Percentiles rank a stretch among this genome's conserved stretches.
phyloP scores from a whole-genome alignment of 64 coral and sea anemone genomes.

The Actinia tenebrosa region DNA sequence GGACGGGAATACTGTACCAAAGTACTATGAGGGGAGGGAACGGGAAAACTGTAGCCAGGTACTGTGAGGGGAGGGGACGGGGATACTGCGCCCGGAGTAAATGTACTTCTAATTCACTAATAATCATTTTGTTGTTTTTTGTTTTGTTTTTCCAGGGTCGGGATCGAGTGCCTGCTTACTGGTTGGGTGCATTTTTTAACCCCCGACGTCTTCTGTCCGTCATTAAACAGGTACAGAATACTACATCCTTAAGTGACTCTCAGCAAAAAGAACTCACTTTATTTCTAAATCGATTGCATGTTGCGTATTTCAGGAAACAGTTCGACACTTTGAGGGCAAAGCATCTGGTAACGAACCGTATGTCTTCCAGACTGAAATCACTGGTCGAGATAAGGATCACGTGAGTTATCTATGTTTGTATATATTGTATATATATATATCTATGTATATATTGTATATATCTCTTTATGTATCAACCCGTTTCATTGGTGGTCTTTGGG shows the following conservation, averaged over 20 bases:
- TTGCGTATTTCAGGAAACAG: conserved; percentile 55
- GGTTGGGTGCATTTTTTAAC: conserved; percentile 96
- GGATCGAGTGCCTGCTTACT: conserved; percentile 91
- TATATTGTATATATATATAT: not conserved
- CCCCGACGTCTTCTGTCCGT: conserved; percentile 78
- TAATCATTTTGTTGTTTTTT: not conserved
- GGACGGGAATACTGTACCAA: not conserved
- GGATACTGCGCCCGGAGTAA: not conserved
- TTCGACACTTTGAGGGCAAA: conserved; percentile 71
- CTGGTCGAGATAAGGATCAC: conserved; percentile 96
- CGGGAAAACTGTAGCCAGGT: too few relatives aligned
- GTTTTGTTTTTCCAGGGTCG: conserved; percentile 77
- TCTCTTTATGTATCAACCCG: too few relatives aligned
- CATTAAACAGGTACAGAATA: conserved; percentile 72
- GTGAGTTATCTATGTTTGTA: conserved; percentile 36
- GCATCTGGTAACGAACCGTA: conserved; percentile 67
- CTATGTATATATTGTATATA: not conserved
- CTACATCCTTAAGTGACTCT: not conserved
- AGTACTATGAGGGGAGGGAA: not conserved
- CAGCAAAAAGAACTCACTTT: not conserved
- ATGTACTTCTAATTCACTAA: not conserved
- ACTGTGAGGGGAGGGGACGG: not conserved
- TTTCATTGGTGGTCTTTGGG: not conserved
- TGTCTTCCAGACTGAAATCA: conserved; percentile 96
- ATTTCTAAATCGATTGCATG: not conserved